Conservation (phyloP, 2,888 invertebrate species). For the Napeogenes sylphis region DNA sequence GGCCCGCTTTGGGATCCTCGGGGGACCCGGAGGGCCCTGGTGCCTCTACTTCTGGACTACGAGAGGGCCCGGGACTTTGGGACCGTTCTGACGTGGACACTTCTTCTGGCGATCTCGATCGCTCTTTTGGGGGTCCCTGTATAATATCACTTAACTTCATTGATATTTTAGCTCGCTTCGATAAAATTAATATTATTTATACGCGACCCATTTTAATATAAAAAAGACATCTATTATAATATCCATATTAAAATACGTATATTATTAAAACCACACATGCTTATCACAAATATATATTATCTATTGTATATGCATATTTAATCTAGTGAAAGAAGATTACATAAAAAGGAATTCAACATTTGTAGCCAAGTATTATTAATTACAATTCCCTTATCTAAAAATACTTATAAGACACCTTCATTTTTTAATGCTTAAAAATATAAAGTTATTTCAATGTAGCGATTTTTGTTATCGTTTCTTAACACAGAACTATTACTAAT, state of each 20-base stretch:
- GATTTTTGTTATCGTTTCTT: background rate
- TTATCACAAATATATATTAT: no score
- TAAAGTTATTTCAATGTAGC: background rate
- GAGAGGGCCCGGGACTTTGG: conserved; percentile 45
- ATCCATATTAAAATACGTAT: no score
- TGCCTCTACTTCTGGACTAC: conserved; percentile 41
- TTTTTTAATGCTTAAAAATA: background rate
- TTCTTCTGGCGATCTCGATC: conserved; percentile 54
- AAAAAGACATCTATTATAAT: no score
- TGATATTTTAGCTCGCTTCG: background rate
- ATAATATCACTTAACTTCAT: conserved; percentile 23
- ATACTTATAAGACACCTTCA: background rate
- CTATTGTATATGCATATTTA: no score
- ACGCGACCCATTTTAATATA: no score
- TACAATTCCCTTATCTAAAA: conserved; percentile 3
- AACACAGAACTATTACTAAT: no score
- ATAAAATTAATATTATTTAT: background rate
- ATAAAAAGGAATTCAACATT: conserved; percentile 72
- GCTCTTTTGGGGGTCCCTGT: conserved; percentile 56
- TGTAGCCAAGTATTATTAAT: conserved; percentile 32
- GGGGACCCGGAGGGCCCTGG: conserved; percentile 41
- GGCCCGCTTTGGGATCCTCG: conserved; percentile 58
- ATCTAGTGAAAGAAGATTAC: background rate
- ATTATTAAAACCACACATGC: no score
- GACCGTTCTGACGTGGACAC: conserved; percentile 45